These are phyloP conservation scores for Avahi laniger DNA, from an alignment of 2,797 vertebrate genomes.

Conservation along the genomic window DNA sequence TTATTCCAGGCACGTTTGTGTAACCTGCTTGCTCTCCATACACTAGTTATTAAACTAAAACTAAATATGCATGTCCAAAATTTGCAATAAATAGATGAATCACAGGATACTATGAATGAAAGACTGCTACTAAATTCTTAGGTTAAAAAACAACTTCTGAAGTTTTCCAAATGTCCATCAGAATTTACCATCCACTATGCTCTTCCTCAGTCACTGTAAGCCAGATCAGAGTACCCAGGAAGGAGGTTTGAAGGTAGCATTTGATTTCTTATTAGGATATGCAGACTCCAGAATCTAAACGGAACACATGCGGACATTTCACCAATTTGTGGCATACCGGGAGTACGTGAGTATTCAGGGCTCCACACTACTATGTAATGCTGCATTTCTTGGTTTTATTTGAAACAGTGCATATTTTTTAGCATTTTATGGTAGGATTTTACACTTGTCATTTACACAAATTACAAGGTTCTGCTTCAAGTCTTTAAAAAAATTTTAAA, in stretches of 20 bases:
- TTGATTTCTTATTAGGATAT: background rate
- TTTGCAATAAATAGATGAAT: background rate
- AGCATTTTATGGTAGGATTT: conserved; percentile 79
- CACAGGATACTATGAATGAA: background rate
- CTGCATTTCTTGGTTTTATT: conserved; percentile 81
- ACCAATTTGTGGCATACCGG: background rate
- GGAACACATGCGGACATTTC: background rate
- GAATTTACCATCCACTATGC: background rate
- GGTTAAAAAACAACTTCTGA: background rate
- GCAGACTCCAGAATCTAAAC: conserved; percentile 10
- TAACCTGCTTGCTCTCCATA: background rate
- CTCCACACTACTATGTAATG: conserved; percentile 75
- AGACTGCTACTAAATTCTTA: background rate
- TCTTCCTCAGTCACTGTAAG: background rate
- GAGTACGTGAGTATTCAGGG: conserved; percentile 63
- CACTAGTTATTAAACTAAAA: background rate
- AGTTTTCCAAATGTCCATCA: background rate
- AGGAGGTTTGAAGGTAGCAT: background rate
- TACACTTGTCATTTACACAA: conserved; percentile 81
- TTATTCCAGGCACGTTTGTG: background rate
- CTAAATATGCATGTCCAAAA: background rate
- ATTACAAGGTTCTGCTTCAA: conserved; percentile 80
- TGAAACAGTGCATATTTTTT: conserved; percentile 78
- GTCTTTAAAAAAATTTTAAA: conserved; percentile 77
- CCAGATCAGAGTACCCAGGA: background rate